Percentiles rank a stretch among this genome's conserved stretches.
Conservation (phyloP, 2,797 vertebrate genomes). For the Enteromius paludinosus region DNA sequence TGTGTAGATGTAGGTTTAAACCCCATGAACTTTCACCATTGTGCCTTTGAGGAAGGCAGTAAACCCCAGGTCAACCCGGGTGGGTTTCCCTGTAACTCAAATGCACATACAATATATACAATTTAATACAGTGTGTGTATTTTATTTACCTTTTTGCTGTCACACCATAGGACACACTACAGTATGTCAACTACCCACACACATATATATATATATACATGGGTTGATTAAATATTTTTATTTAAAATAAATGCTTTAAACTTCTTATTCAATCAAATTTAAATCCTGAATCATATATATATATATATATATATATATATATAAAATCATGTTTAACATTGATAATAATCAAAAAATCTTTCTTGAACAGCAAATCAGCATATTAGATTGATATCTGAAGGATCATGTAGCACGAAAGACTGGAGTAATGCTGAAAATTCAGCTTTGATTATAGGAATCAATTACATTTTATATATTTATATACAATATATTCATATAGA, state of each 20-base stretch:
- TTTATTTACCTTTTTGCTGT: too few species aligned
- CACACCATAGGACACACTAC: too few species aligned
- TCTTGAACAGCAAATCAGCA: not conserved
- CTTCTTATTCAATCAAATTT: too few species aligned
- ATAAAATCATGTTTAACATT: not conserved
- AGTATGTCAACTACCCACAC: too few species aligned
- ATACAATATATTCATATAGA: not conserved
- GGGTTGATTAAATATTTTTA: too few species aligned
- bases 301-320: too few species aligned
- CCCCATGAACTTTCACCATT: conserved; percentile 3
- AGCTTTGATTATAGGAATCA: not conserved
- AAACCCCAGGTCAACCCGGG: not conserved
- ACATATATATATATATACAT: too few species aligned
- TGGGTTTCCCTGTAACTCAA: not conserved
- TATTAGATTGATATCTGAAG: not conserved
- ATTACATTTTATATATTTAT: not conserved
- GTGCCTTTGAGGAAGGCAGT: conserved; percentile 1
- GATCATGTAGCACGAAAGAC: not conserved
- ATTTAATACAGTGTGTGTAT: not conserved
- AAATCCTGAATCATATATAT: too few species aligned
- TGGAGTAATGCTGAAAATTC: not conserved
- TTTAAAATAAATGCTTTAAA: too few species aligned
- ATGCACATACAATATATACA: not conserved
- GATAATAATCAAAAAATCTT: not conserved
- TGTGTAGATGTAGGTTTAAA: not conserved